Percentiles rank a stretch among this genome's conserved stretches.
Conservation (phyloP, 1,140 invertebrate species). For the Danaus plexippus region DNA sequence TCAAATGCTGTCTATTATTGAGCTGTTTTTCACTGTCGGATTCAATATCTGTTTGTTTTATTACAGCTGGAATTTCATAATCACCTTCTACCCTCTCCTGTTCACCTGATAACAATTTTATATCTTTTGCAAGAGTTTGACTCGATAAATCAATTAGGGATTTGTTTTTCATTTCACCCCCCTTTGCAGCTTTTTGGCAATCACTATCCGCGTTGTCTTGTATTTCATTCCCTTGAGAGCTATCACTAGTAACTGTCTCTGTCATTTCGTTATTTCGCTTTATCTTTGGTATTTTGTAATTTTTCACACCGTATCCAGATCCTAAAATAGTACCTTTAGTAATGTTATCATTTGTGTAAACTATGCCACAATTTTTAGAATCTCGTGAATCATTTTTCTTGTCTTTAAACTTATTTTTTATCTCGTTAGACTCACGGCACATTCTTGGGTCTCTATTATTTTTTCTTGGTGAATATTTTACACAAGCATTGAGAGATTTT, state of each 20-base stretch:
- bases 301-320: slow-evolving; percentile 73
- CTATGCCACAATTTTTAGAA: slow-evolving; percentile 42
- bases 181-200: too few relatives aligned
- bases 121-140: too few relatives aligned
- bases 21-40: slow-evolving; percentile 2
- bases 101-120: too few relatives aligned
- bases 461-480: slow-evolving; percentile 29
- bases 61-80: neutral
- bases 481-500: slow-evolving; percentile 6
- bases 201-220: too few relatives aligned
- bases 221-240: too few relatives aligned
- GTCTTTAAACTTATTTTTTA: slow-evolving; percentile 23
- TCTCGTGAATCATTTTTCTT: slow-evolving; percentile 24
- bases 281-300: slow-evolving; percentile 78
- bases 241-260: too few relatives aligned
- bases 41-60: slow-evolving; percentile 6
- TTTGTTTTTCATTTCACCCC: too few relatives aligned
- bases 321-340: slow-evolving; percentile 52
- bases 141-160: too few relatives aligned
- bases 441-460: slow-evolving; percentile 38
- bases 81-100: too few relatives aligned
- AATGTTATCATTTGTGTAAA: slow-evolving; percentile 61
- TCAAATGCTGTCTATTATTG: neutral
- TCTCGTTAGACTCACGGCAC: slow-evolving; percentile 24
- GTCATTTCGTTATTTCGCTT: slow-evolving; percentile 36